These are phyloP conservation scores for Odontocerum albicorne DNA, from an alignment of 2,888 invertebrate genomes.

Conservation along the genomic window DNA sequence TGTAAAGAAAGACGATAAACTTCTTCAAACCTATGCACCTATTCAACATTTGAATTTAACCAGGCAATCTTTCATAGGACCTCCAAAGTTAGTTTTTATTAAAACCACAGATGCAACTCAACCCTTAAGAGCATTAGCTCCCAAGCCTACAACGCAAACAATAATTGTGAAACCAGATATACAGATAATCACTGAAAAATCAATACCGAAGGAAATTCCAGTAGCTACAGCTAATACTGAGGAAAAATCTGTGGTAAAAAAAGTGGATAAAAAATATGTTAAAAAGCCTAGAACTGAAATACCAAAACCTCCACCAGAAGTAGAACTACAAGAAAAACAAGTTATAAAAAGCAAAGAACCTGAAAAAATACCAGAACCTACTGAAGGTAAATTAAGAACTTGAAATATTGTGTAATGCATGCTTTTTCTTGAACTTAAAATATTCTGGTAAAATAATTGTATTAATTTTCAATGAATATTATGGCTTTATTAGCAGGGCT, in stretches of 20 bases:
- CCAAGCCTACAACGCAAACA: slow-evolving; percentile 50
- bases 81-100: slow-evolving; percentile 56
- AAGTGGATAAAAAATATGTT: slow-evolving; percentile 49
- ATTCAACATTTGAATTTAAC: slow-evolving; percentile 41
- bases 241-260: slow-evolving; percentile 39
- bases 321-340: slow-evolving; percentile 9
- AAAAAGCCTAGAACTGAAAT: slow-evolving; percentile 50
- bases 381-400: not conserved
- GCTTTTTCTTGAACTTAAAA: too few species aligned
- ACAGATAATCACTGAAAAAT: slow-evolving; percentile 23
- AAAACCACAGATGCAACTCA: slow-evolving; percentile 52
- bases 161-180: slow-evolving; percentile 49
- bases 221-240: slow-evolving; percentile 38
- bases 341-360: not conserved
- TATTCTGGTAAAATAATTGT: too few species aligned
- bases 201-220: slow-evolving; percentile 15
- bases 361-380: not conserved
- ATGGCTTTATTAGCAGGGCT: too few species aligned
- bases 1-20: slow-evolving; percentile 56
- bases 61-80: slow-evolving; percentile 57
- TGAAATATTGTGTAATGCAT: too few species aligned
- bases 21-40: slow-evolving; percentile 50
- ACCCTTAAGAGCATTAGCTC: slow-evolving; percentile 46
- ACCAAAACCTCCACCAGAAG: slow-evolving; percentile 14
- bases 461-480: too few species aligned